Base-by-base conservation (phyloP, 2,113 vertebrate genomes). In the Bolborhynchus lineola region DNA sequence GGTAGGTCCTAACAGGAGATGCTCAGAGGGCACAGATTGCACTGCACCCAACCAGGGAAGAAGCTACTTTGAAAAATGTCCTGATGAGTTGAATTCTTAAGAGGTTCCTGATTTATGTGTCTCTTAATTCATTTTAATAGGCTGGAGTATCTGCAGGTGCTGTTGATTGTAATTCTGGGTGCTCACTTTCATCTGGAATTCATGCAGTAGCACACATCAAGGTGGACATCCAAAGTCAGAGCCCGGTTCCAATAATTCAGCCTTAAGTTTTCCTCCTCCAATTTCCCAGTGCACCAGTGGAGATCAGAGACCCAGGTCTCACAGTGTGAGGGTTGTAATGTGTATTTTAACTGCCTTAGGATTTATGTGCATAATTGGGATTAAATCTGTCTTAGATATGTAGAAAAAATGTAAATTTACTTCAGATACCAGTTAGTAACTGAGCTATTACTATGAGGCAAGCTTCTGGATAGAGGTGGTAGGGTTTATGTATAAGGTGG, bases 61-160 rank as follows among this genome's bases (percentile, higher is more conserved):
- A 77, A 31, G 63, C 3, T 16, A 5, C 49, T 67, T 80, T 94
- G 87, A 74, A 88, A 91, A 95, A 80, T 3, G 42, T 52, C 75
- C 85, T 63, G 39, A 52, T n/a, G 33, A 76, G 55, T 52, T 55
- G 80, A 90, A 83, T 95, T 71, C 52, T 88, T 39, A 88, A 91
- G 80, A 95, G 95, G 64, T 83, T 84, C 63, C 86, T 90, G 83
- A 94, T 96, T 90, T 96, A 75, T 91, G 86, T 83, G 71, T 77
- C 31, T 91, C 91, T 78, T 93, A 94, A 83, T 94, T 96, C 72
- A 92, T 92, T 94, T 92, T 93, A 94, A 93, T 88, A 57, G 90
- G 86, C 62, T 62, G 72, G 76, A 57, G 82, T 75, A 55, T 74
- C 90, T 90, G 90, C 95, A 75, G 90, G 76, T 95, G 92, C 90